phyloP scores from a whole-genome alignment of 53 echinoderm and acorn worm species.

The Patiria pectinifera region DNA sequence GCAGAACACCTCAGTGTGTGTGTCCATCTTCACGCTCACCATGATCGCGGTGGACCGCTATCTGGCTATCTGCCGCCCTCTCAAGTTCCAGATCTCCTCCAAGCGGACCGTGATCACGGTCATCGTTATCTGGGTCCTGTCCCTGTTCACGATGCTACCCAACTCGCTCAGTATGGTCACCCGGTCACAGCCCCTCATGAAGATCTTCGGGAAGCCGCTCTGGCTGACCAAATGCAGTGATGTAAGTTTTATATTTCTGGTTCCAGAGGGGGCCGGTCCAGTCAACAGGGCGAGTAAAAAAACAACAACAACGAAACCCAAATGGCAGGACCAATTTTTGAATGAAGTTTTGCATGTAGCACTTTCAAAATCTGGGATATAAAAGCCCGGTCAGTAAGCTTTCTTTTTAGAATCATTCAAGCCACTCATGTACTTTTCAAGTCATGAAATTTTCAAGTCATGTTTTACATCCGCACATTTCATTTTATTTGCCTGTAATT shows the following conservation, averaged over 20 bases:
- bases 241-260: slow-evolving; percentile 53
- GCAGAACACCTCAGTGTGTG: slow-evolving; percentile 73
- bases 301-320: too few species aligned
- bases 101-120: slow-evolving; percentile 67
- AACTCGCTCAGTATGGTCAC: slow-evolving; percentile 63
- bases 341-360: too few species aligned
- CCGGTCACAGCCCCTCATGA: slow-evolving; percentile 2
- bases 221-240: slow-evolving; percentile 83
- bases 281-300: too few species aligned
- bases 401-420: too few species aligned
- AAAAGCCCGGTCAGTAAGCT: too few species aligned
- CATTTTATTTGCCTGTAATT: too few species aligned
- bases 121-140: slow-evolving; percentile 71
- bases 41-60: slow-evolving; percentile 89
- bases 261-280: too few species aligned
- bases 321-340: too few species aligned
- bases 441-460: too few species aligned
- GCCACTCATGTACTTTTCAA: too few species aligned
- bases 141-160: slow-evolving; percentile 73
- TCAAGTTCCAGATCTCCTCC: slow-evolving; percentile 80
- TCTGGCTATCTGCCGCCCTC: slow-evolving; percentile 83
- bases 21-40: slow-evolving; percentile 79
- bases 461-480: too few species aligned
- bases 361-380: too few species aligned
- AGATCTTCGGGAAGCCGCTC: slow-evolving; percentile 52